These are phyloP conservation scores for Brachionus koreanus DNA, from an alignment of 1,140 invertebrate genomes.

Conservation along the genomic window DNA sequence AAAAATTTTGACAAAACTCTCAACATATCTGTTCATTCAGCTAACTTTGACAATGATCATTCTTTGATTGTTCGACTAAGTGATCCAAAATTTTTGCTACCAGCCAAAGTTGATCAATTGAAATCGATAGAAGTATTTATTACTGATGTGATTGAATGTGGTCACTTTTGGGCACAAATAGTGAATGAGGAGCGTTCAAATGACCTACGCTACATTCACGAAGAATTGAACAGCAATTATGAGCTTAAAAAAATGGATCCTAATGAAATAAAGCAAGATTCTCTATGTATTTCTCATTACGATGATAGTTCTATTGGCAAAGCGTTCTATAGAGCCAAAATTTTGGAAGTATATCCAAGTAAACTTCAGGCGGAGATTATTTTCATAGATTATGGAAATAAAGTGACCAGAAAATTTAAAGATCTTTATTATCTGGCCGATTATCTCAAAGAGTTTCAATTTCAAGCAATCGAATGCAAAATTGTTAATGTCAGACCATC, in stretches of 20 bases:
- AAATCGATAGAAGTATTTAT: background rate
- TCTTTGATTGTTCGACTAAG: background rate
- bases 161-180: conserved; percentile 26
- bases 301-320: background rate
- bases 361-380: background rate
- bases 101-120: background rate
- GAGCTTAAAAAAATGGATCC: background rate
- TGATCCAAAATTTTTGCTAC: conserved; percentile 12
- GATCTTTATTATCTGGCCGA: background rate
- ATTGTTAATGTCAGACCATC: conserved; percentile 1
- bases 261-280: background rate
- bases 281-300: background rate
- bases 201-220: background rate
- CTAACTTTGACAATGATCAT: background rate
- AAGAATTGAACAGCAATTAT: background rate
- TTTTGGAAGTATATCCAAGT: background rate
- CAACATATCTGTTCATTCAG: background rate
- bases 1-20: background rate
- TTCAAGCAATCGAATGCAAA: conserved; percentile 37
- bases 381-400: conserved; percentile 31
- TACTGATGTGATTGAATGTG: conserved; percentile 16
- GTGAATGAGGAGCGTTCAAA: background rate
- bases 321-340: conserved; percentile 14
- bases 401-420: background rate
- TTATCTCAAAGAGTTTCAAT: background rate